Base-by-base conservation (phyloP, 2,113 vertebrate genomes). In the Gasterosteus nipponicus region DNA sequence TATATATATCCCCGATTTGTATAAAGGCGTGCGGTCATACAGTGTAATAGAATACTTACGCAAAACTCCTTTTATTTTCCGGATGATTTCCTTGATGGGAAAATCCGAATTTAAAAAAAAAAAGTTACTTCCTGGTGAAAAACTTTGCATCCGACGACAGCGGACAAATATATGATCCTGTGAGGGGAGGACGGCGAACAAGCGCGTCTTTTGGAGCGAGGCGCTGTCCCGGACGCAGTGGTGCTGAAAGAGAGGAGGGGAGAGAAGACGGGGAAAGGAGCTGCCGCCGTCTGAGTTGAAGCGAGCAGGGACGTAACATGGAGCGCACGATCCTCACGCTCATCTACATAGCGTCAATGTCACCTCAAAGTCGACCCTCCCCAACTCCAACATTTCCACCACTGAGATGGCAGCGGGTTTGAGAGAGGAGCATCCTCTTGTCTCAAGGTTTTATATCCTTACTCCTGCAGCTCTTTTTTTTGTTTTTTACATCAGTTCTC, bases 301-400 rank as follows among this genome's bases (percentile, higher is more conserved):
- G 89, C 88, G 91, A 89, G 87, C 91, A 83, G 89, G 84, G 89
- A 93, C 91, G 91, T 93, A 93, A 90, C 92, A 90, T 90, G 89
- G 85, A 93, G 91, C 93, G 86, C 91, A 87, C 81, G 85, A 90
- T 86, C 86, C 91, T 86, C 90, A 80, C 91, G 89, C 93, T 94
- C 92, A 92, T 94, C 94, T 90, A 92, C 94, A 93, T 84, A 92
- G 92, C 93, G 83, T 93, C 94, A 95, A 94, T 94, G 94, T 94
- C 92, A 95, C 91, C 90, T 93, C 91, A 94, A 94, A 93, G 93
- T 95, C 92, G 91, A 93, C 91, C 93, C 92, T 93, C 92, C 92
- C 93, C 93, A 92, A 90, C 89, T 90, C 89, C 92, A 94, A 82
- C 94, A 94, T 95, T 83, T 93, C 94, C 92, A 91, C 92, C 91